Base-by-base conservation (phyloP, 2,888 invertebrate genomes). In the Hemicrepidius hirtus region DNA sequence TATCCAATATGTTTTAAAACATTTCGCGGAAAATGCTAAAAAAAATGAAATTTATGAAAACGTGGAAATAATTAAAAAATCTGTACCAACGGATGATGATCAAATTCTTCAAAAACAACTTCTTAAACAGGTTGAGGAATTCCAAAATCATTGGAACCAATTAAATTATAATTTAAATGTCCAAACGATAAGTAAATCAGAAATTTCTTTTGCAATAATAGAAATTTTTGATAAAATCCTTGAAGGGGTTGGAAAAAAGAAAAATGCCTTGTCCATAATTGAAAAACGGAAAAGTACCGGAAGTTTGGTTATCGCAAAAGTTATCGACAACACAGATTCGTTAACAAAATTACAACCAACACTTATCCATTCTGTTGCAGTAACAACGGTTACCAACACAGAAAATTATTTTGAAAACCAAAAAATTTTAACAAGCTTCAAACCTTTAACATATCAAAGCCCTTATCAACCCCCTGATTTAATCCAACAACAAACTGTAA, bases 1-100 rank as follows among this genome's bases (percentile, higher is more conserved):
- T 5, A 76, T 78, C 24, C 76, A 79, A 62, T 60, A 44, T 7
- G 65, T 74, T 46, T 35, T 80, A n/a, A 77, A 75, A 50, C 35
- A 16, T 12, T 68, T 79, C 41, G 21, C 50, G 1, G 46, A 74
- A 28, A 71, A 71, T 1, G 64, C 75, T 20, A 73, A 69, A n/a
- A 64, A 44, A 0, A 24, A 28, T 13, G 44, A 60, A 24, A 18
- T 28, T 55, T 55, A 35, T 13, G 13, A 32, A 35, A 35, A 35
- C 9, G 7, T 10, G 18, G 3, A 40, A 0, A 10, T 32, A 13
- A 12, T 50, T 18, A 44, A 13, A 13, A 32, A 32, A 32, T 7
- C 3, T 9, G 32, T 44, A 16, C 5, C 13, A 24, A 10, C 4
- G 28, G 37, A 37, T 21, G 20, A 65, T 1, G 59, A 64, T 0